Evolutionary conservation across 2,888 invertebrate genomes (phyloP).

Genomic region (Acanthacorydalis orientalis): DNA sequence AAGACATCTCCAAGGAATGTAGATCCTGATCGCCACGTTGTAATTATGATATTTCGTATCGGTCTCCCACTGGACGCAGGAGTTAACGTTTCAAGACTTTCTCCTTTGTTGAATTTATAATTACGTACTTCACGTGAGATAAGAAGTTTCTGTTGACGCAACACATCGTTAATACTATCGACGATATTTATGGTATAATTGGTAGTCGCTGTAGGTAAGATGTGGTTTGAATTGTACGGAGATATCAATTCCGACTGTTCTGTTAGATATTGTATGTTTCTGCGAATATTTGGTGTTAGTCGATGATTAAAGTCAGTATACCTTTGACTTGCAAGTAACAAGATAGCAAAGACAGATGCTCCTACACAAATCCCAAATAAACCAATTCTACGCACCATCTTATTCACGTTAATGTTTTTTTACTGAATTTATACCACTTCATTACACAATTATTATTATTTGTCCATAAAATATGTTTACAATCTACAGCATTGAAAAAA

Average conservation of each 20-base stretch:
- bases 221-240: neutral
- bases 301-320: constrained; percentile 9
- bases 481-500: no score
- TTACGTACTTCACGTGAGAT: constrained; percentile 39
- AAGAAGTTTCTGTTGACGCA: constrained; percentile 28
- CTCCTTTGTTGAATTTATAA: constrained; percentile 41
- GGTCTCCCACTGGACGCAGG: constrained; percentile 55
- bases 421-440: no score
- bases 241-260: constrained; percentile 5
- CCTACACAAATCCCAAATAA: constrained; percentile 11
- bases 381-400: constrained; percentile 11
- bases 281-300: constrained; percentile 10
- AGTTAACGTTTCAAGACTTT: constrained; percentile 47
- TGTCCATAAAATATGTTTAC: no score
- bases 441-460: no score
- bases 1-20: constrained; percentile 77
- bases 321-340: constrained; percentile 10
- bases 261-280: constrained; percentile 11
- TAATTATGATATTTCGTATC: constrained; percentile 57
- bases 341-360: constrained; percentile 11
- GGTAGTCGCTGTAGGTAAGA: constrained; percentile 1
- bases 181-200: constrained; percentile 34
- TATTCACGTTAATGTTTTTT: neutral
- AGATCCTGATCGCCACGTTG: constrained; percentile 85
- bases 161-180: constrained; percentile 19